phyloP scores from a whole-genome alignment of 2,888 invertebrate genomes.

The Cheilosia impressa region DNA sequence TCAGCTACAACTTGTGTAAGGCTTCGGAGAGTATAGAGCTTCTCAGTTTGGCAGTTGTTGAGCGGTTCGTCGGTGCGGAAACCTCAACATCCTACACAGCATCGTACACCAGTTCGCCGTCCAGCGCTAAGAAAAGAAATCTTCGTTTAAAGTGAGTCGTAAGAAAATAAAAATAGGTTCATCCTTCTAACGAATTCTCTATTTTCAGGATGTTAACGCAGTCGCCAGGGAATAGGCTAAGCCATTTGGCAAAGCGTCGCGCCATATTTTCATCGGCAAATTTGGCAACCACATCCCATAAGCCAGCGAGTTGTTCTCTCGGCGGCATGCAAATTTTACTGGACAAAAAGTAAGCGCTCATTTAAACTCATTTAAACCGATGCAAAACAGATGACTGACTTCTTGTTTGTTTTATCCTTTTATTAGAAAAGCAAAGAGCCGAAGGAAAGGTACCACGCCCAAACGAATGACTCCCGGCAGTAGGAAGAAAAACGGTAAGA shows the following conservation, averaged over 20 bases:
- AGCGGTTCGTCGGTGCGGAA: conserved; percentile 90
- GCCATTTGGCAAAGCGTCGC: conserved; percentile 90
- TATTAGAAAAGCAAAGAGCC: conserved; percentile 79
- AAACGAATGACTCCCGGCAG: conserved; percentile 86
- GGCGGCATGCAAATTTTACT: conserved; percentile 80
- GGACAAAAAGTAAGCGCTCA: conserved; percentile 80
- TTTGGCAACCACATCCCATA: conserved; percentile 84
- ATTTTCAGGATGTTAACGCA: conserved; percentile 83
- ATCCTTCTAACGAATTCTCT: not conserved
- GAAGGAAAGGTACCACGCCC: conserved; percentile 81
- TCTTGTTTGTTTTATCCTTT: too few species aligned
- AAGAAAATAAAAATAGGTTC: not conserved
- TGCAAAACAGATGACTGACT: conserved; percentile 5
- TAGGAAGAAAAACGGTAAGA: conserved; percentile 81
- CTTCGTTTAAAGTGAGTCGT: conserved; percentile 85
- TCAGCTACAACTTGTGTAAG: conserved; percentile 89
- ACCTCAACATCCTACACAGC: conserved; percentile 88
- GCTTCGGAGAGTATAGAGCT: conserved; percentile 89
- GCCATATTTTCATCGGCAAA: conserved; percentile 91
- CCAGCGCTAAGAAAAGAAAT: conserved; percentile 87
- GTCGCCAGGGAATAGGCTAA: conserved; percentile 90
- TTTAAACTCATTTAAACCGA: conserved; percentile 11
- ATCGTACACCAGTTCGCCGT: conserved; percentile 83
- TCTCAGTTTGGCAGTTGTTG: conserved; percentile 87
- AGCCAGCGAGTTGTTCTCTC: conserved; percentile 77